Conservation (phyloP, 2,888 invertebrate genomes). For the Ecliptopera silaceata region DNA sequence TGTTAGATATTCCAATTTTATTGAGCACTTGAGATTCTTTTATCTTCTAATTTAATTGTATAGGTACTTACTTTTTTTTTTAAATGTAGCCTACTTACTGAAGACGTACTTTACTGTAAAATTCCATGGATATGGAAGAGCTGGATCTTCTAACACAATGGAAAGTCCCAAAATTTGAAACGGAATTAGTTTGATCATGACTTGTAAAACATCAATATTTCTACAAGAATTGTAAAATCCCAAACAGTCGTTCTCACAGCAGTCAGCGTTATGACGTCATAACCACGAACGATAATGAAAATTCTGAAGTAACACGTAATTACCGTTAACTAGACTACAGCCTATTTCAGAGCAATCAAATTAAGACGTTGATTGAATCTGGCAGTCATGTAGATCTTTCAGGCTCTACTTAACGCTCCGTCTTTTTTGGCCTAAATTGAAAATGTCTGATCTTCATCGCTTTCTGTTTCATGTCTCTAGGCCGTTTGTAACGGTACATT, state of each 20-base stretch:
- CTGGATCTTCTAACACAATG: too few relatives aligned
- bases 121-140: too few relatives aligned
- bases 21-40: too few relatives aligned
- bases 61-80: too few relatives aligned
- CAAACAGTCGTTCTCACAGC: not conserved
- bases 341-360: slow-evolving; percentile 40
- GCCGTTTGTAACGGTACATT: slow-evolving; percentile 39
- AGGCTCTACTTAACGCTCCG: slow-evolving; percentile 63
- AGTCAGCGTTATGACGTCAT: not conserved
- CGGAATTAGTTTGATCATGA: too few relatives aligned
- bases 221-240: too few relatives aligned
- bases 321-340: slow-evolving; percentile 22
- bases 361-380: slow-evolving; percentile 49
- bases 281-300: not conserved
- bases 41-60: too few relatives aligned
- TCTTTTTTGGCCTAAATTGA: slow-evolving; percentile 54
- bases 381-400: slow-evolving; percentile 55
- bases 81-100: too few relatives aligned
- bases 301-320: slow-evolving; percentile 10
- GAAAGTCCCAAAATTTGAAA: too few relatives aligned
- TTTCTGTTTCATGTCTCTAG: slow-evolving; percentile 43
- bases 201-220: too few relatives aligned
- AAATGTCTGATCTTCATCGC: slow-evolving; percentile 46
- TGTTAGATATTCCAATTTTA: too few relatives aligned
- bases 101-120: too few relatives aligned